Evolutionary conservation across 2,797 vertebrate species (phyloP), one percentile per base, ranked within the genome.

Genomic region (Rhodeus uyekii): DNA sequence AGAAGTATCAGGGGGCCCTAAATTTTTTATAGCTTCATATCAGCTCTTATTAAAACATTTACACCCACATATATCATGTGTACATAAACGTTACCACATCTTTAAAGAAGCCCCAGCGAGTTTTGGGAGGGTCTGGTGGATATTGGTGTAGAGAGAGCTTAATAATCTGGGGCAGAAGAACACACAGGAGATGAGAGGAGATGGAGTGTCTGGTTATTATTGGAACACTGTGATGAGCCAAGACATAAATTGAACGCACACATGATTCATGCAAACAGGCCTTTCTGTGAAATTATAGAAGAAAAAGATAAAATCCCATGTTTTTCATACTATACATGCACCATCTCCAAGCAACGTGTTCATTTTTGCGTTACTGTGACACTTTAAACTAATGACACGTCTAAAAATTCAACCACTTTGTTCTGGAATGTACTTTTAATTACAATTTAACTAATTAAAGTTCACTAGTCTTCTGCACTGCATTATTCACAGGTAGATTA

Each of bases 101-200:
- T 72, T 80, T 60, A 72, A 53, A 72, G 22, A 60, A 69, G 4
- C 53, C 5, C n/a, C 32, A 46, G 53, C 7, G 14, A 42, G 53
- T 42, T 18, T 13, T 5, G 16, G 8, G 5, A 71, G 1, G 24
- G 18, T 58, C 29, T 64, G 69, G 19, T 63, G 84, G 68, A 79
- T 65, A 71, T 63, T 53, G 58, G n/a, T 12, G 5, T 44, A 76
- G 22, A n/a, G 36, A 46, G 82, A 63, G 71, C 60, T 38, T 81
- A 83, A 81, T 87, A 85, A 90, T 90, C 85, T 89, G 88, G 91
- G 87, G 81, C 91, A 91, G 74, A 82, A 69, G 2, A 83, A 87
- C 87, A 86, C 85, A 87, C 81, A 83, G 84, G 84, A 87, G 87
- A 89, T 87, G 78, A 73, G 63, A 76, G 6, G 74, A 64, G 79